A percentile compares a stretch with the other conserved stretches of the same genome.
Evolutionary conservation across 2,888 invertebrate genomes (phyloP).

Genomic region (Leuctra nigra): DNA sequence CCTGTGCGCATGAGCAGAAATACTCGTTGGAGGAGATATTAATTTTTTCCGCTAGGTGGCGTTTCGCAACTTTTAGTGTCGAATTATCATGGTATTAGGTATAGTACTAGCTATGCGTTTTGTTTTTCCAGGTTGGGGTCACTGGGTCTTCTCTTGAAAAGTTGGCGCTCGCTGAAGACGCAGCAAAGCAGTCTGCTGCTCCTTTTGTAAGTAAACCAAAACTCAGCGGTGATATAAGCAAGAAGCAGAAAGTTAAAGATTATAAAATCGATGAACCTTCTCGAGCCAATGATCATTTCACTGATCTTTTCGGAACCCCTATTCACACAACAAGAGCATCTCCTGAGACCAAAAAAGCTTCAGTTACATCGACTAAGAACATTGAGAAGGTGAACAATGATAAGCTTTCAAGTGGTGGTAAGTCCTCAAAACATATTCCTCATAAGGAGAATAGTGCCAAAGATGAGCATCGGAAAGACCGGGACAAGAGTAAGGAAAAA

Average conservation of each 20-base stretch:
- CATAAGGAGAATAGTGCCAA: conserved; percentile 43
- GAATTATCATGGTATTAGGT: too few relatives aligned
- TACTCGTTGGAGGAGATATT: too few relatives aligned
- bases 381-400: conserved; percentile 42
- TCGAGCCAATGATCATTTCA: conserved; percentile 52
- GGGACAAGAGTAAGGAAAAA: conserved; percentile 47
- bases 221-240: conserved; percentile 45
- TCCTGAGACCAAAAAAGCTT: conserved; percentile 54
- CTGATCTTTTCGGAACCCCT: conserved; percentile 75
- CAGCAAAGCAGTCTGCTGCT: conserved; percentile 19
- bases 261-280: conserved; percentile 22
- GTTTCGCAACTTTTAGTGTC: too few relatives aligned
- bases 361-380: conserved; percentile 27
- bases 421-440: conserved; percentile 34
- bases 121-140: conserved; percentile 22
- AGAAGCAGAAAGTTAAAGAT: conserved; percentile 52
- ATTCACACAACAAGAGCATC: conserved; percentile 69
- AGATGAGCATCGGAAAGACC: conserved; percentile 50
- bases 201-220: conserved; percentile 64
- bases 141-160: conserved; percentile 7
- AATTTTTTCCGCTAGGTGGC: too few relatives aligned
- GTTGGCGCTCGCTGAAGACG: conserved; percentile 6
- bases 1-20: too few relatives aligned
- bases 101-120: too few relatives aligned
- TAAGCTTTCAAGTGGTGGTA: conserved; percentile 51